Evolutionary conservation across 2,888 invertebrate genomes (phyloP), one percentile per base, ranked within the genome.

Genomic region (Eulithis testata): DNA sequence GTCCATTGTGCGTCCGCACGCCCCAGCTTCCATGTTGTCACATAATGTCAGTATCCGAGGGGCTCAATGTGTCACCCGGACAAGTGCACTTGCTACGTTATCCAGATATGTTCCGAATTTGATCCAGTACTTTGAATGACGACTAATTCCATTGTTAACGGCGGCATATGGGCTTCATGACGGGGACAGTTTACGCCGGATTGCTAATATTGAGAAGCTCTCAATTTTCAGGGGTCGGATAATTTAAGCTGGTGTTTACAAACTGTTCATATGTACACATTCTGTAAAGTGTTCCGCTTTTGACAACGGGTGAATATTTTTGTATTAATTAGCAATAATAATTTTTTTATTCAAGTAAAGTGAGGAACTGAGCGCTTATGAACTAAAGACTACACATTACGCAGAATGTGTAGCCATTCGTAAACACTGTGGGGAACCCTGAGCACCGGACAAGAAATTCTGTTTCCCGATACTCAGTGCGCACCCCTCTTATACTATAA

Each of bases 121-220:
- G 83, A 84, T 80, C 82, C 84, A 83, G 83, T 85, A 85, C 86
- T 90, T 87, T 93, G 89, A 93, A 93, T 92, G 88, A 85, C 86
- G 89, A 84, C 92, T 93, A 93, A 93, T 92, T 91, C 92, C 80
- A 90, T 92, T 92, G 92, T 93, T 86, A 84, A 83, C 84, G 86
- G 76, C 79, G 87, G 82, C 92, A 92, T 91, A 91, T 92, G 92
- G 89, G 84, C 78, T 71, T 85, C 86, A 87, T 85, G 87, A 86
- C 88, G 84, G 86, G 83, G 80, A 73, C 60, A 85, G 83, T 82
- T 89, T 82, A 81, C 77, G 66, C 66, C 60, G 66, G 77, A 85
- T 86, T 84, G 79, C 72, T 76, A 78, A 82, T 82, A 83, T 82
- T 73, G 75, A 76, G 76, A 69, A 68, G 63, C 71, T 69, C 69